phyloP scores from a whole-genome alignment of 2,888 invertebrate genomes.

The Mesochorus sp. region DNA sequence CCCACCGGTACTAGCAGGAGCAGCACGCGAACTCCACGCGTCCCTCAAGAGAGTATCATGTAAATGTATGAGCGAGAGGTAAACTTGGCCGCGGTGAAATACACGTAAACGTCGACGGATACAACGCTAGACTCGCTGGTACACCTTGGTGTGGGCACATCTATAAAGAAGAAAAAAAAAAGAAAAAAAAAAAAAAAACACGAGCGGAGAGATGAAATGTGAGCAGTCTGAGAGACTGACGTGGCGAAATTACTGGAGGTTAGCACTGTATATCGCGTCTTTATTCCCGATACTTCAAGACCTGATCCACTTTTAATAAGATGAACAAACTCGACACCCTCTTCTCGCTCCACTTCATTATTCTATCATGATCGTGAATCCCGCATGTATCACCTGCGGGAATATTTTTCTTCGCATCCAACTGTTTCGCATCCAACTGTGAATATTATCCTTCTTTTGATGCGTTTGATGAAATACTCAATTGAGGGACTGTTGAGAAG shows the following conservation, averaged over 20 bases:
- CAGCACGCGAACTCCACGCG: constrained; percentile 57
- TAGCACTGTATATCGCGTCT: too few species aligned
- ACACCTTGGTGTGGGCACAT: constrained; percentile 4
- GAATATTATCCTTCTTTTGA: too few species aligned
- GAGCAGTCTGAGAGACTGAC: constrained; percentile 43
- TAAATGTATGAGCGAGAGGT: constrained; percentile 60
- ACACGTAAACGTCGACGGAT: constrained; percentile 57
- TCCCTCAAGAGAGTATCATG: constrained; percentile 61
- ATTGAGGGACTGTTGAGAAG: too few species aligned
- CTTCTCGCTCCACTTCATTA: too few species aligned
- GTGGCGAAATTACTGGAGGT: constrained; percentile 51
- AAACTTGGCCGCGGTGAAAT: constrained; percentile 53
- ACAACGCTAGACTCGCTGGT: constrained; percentile 40
- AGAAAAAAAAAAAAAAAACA: constrained; percentile 8
- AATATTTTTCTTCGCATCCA: too few species aligned
- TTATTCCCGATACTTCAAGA: neutral
- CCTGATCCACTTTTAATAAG: neutral
- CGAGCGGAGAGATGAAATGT: constrained; percentile 44
- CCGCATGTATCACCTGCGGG: too few species aligned
- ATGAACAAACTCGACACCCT: neutral
- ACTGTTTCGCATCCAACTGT: too few species aligned
- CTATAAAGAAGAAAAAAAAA: constrained; percentile 36
- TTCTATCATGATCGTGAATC: too few species aligned
- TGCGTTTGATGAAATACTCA: too few species aligned
- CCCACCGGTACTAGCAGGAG: constrained; percentile 41